Evolutionary conservation across 1,140 invertebrate species (phyloP), one percentile per base, ranked within the genome.

Genomic region (Leptestheria dahalacensis): DNA sequence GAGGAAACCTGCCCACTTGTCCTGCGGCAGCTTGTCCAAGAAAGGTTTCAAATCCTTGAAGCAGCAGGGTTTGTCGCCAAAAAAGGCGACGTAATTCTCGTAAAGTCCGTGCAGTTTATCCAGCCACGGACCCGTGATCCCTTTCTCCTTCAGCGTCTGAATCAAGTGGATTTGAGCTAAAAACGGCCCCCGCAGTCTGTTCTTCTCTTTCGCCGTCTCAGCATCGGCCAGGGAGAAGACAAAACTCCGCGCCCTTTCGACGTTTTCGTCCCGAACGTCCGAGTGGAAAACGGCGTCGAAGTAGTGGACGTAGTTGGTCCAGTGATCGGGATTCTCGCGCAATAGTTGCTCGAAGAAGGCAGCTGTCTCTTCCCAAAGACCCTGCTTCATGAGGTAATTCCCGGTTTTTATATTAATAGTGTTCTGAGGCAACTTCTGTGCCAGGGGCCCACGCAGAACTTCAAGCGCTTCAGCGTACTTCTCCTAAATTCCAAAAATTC

Each of bases 381-480:
- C 74, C 23, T 93, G 71, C 66, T 83, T 81, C 56, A 82, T 79
- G 33, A 88, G 75, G 65, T 89, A 78, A 48, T 82, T 80, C 56
- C 87, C 82, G 70, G 81, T 82, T 59, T 82, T 80, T 66, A 79
- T 79, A 3, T 80, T 71, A 9, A 81, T 59, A 56, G 72, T 71
- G 56, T 72, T 65, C 18, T 71, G 61, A 57, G 72, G 69, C 65
- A 66, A 68, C 10, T 67, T 66, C 11, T 77, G 67, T 29, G 83
- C 82, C 3, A 94, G 68, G 0, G 84, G 80, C 3, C 87, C 81
- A 51, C 85, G 81, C 9, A 96, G 71, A 56, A 95, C 80, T 33
- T 84, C 77, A 20, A 94, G 71, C 21, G 89, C 84, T 66, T 90
- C 85, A 61, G 85, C 78, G 73, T 81, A 84, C 70, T 93, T 94